Percentiles rank a stretch among this genome's conserved stretches.
Conservation (phyloP, 2,888 invertebrate genomes). For the Heliothis peltigera region DNA sequence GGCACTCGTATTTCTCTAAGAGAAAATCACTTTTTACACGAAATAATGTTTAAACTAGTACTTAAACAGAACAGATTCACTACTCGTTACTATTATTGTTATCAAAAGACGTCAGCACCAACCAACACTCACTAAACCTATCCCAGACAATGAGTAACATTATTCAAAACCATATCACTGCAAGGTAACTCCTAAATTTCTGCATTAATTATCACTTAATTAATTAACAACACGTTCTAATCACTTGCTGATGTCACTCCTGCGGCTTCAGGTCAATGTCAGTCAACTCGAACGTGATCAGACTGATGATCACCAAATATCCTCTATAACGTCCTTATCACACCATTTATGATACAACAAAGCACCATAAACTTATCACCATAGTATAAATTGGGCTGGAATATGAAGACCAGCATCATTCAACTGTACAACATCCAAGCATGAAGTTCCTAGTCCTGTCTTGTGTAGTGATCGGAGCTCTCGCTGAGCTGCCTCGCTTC, state of each 20-base stretch:
- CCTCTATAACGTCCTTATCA: constrained; percentile 72
- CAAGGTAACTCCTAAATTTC: constrained; percentile 35
- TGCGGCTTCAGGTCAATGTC: constrained; percentile 77
- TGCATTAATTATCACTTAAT: constrained; percentile 53
- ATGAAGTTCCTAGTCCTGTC: constrained; percentile 81
- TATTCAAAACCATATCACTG: constrained; percentile 17
- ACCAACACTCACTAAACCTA: not conserved
- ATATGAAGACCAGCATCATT: constrained; percentile 68
- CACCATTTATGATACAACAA: constrained; percentile 81
- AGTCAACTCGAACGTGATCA: constrained; percentile 73
- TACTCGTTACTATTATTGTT: no score
- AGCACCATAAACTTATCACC: constrained; percentile 76
- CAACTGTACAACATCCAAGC: constrained; percentile 59
- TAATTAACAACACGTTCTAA: constrained; percentile 61
- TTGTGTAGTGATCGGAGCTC: constrained; percentile 71
- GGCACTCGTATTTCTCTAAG: no score
- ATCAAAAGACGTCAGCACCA: not conserved
- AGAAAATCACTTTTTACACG: no score
- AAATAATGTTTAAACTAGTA: no score
- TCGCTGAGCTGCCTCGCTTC: constrained; percentile 85
- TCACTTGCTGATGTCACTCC: constrained; percentile 41
- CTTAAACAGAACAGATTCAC: no score
- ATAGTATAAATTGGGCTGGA: constrained; percentile 73
- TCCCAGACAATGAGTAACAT: constrained; percentile 3
- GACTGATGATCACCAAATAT: constrained; percentile 66